Evolutionary conservation across 2,888 invertebrate species (phyloP).

Genomic region (Zelleria hepariella): DNA sequence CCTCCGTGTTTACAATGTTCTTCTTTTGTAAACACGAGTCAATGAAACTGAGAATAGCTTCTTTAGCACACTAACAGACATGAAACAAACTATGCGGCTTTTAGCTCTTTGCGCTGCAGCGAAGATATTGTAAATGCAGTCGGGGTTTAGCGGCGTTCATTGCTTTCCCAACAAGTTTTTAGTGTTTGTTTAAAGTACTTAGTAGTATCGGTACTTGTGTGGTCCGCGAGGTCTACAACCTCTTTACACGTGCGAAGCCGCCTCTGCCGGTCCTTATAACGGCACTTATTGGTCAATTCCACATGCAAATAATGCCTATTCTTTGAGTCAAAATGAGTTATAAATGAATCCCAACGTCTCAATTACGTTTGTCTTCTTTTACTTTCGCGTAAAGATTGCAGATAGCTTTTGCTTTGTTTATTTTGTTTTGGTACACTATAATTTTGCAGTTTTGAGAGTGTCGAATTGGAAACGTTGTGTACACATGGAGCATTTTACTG

Average conservation of each 20-base stretch:
- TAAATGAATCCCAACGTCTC: background rate
- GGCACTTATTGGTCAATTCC: conserved; percentile 21
- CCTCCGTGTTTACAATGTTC: background rate
- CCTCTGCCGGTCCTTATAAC: conserved; percentile 40
- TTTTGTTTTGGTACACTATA: background rate
- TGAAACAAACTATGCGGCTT: background rate
- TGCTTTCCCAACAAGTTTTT: background rate
- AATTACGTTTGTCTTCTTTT: background rate
- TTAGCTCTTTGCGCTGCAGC: background rate
- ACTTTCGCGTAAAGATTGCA: background rate
- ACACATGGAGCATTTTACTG: too few relatives aligned
- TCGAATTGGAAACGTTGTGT: too few relatives aligned
- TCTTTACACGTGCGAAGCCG: conserved; percentile 35
- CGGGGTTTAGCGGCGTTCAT: background rate
- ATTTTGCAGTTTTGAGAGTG: background rate
- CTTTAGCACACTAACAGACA: background rate
- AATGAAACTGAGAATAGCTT: background rate
- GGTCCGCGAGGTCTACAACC: conserved; percentile 35
- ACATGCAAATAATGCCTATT: background rate
- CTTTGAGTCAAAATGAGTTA: background rate
- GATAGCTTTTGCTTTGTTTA: background rate
- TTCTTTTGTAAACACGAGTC: background rate
- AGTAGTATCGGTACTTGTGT: background rate
- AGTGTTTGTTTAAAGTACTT: background rate
- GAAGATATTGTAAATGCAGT: background rate